These are phyloP conservation scores for Calidris pygmaea DNA, from an alignment of 2,113 vertebrate species.

Conservation along the genomic window DNA sequence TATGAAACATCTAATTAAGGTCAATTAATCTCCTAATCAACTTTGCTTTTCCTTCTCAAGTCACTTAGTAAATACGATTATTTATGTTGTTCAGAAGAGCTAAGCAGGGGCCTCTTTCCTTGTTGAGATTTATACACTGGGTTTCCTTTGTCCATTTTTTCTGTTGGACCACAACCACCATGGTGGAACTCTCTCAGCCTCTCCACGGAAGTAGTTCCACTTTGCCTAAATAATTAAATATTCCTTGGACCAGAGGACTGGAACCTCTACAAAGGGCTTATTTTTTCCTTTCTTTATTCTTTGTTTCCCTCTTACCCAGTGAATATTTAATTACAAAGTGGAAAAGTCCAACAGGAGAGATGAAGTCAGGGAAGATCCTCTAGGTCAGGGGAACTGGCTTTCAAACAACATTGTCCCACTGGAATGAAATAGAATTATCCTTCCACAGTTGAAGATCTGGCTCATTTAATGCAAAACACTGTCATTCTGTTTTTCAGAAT, in stretches of 20 bases:
- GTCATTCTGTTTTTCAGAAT: not conserved
- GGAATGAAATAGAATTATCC: slow-evolving; percentile 6
- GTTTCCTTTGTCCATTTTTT: not conserved
- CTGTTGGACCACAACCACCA: not conserved
- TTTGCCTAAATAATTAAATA: slow-evolving; percentile 41
- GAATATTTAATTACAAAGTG: slow-evolving; percentile 12
- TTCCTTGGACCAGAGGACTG: slow-evolving; percentile 35
- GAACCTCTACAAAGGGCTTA: slow-evolving; percentile 27
- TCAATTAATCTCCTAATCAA: not conserved
- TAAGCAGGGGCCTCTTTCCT: not conserved
- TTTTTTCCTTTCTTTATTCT: slow-evolving; percentile 34
- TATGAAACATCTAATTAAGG: not conserved
- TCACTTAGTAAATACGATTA: not conserved
- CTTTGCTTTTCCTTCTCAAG: not conserved
- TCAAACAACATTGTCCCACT: not conserved
- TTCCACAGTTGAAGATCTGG: not conserved
- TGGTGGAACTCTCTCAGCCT: not conserved
- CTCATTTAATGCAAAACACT: not conserved
- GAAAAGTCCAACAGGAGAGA: slow-evolving; percentile 39
- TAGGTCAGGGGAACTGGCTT: slow-evolving; percentile 17
- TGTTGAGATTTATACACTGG: not conserved
- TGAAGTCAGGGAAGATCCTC: slow-evolving; percentile 53
- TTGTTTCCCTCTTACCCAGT: not conserved
- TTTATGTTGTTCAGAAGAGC: not conserved
- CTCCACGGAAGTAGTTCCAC: slow-evolving; percentile 25